These are phyloP conservation scores for Scaptomyza reducta DNA, from an alignment of 2,888 invertebrate genomes.

Conservation along the genomic window DNA sequence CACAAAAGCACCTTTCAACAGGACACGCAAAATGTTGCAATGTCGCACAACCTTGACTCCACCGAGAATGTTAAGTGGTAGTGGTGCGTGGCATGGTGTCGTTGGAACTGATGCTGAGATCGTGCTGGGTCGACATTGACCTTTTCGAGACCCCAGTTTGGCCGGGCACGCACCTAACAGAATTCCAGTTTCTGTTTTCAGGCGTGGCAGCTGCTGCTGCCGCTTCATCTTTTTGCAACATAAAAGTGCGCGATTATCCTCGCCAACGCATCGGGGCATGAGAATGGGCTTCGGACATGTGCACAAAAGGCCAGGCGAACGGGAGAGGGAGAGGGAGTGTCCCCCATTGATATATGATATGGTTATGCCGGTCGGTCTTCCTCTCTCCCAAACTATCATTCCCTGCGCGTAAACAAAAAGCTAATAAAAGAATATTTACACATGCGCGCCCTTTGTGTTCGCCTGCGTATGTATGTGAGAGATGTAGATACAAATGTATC, in stretches of 20 bases:
- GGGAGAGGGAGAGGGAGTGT: no score
- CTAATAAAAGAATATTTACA: constrained; percentile 76
- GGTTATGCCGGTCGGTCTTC: constrained; percentile 30
- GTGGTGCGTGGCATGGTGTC: constrained; percentile 5
- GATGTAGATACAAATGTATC: constrained; percentile 70
- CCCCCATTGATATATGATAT: constrained; percentile 49
- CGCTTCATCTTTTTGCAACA: constrained; percentile 19
- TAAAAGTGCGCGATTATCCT: constrained; percentile 68
- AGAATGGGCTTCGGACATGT: not conserved
- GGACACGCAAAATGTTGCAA: constrained; percentile 10
- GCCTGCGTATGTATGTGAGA: constrained; percentile 18
- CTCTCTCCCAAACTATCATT: not conserved
- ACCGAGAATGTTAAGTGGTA: constrained; percentile 40
- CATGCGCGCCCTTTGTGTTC: constrained; percentile 50
- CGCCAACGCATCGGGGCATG: constrained; percentile 44
- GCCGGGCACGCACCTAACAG: constrained; percentile 60
- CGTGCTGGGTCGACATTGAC: constrained; percentile 62
- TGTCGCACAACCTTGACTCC: constrained; percentile 53
- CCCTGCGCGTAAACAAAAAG: constrained; percentile 38
- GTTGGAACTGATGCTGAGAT: constrained; percentile 32
- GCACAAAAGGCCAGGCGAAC: not conserved
- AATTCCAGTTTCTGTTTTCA: constrained; percentile 19
- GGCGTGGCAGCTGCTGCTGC: constrained; percentile 29
- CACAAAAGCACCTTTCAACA: constrained; percentile 11
- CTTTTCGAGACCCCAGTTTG: constrained; percentile 56